These are phyloP conservation scores for Tarsius wallacei DNA, from an alignment of 2,797 vertebrate species.

Conservation along the genomic window DNA sequence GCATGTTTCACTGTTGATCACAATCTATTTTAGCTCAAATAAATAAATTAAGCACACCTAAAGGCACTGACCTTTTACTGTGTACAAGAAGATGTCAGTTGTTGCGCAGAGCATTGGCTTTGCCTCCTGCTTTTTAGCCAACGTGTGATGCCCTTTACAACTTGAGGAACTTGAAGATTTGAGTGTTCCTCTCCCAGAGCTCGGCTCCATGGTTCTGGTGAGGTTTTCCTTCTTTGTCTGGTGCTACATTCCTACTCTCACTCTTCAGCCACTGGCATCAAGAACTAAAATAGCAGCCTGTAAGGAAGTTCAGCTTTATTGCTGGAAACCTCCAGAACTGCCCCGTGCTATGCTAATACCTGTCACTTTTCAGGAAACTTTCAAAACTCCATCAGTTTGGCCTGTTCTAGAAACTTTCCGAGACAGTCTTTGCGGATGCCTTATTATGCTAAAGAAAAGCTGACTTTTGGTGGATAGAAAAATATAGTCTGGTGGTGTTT, in stretches of 20 bases:
- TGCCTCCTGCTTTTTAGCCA: neutral
- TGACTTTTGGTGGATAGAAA: neutral
- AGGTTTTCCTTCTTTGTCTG: neutral
- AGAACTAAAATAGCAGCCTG: constrained; percentile 32
- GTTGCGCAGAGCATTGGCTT: neutral
- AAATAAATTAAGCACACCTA: neutral
- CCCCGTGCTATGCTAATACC: neutral
- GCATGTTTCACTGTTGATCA: neutral
- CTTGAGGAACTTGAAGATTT: neutral
- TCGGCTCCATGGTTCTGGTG: neutral
- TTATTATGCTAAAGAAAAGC: neutral
- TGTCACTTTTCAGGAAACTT: neutral
- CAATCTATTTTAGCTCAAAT: neutral
- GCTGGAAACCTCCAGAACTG: neutral
- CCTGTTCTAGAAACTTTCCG: neutral
- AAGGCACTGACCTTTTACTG: constrained; percentile 29
- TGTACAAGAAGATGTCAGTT: neutral
- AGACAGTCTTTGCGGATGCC: neutral
- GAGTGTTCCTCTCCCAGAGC: neutral
- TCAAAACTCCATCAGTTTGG: neutral
- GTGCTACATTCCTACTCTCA: neutral
- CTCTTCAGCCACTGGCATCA: neutral
- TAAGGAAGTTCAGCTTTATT: neutral
- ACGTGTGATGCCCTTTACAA: neutral
- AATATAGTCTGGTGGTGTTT: neutral